Base-by-base conservation (phyloP, 2,797 vertebrate species). In the Chrysocyon brachyurus region DNA sequence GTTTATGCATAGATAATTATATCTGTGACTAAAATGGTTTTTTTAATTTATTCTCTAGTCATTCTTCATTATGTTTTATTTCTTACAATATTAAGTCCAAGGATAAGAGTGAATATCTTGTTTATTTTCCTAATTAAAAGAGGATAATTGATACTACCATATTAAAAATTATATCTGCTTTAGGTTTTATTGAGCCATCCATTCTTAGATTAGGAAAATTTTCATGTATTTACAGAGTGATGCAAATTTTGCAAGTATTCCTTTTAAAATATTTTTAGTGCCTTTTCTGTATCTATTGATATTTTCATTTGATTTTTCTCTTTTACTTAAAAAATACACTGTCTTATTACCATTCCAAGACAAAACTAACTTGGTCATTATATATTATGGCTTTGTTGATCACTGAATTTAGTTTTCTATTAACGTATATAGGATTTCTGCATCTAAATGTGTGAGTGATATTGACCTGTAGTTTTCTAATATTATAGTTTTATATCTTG, bases 251-350 rank as follows among this genome's bases (percentile, higher is more conserved):
- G 6, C 31, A 15, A 46, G n/a, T 16, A n/a, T 61, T 66, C 4
- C n/a, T 70, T 85, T 72, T 70, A 11, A 83, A 78, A 57, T 78
- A 61, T 91, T 46, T 36, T 61, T 46, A 26, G 28, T 49, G 3
- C 0, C 26, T 92, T 84, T 84, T 85, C 28, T 63, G 52, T 8
- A 92, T 54, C 36, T 91, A 22, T 54, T 72, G 59, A 91, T 31
- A 21, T 90, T 21, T 82, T 82, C 5, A 14, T 87, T 91, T 77
- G 59, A 46, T 54, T 90, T 96, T 89, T 78, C 63, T 79, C 16
- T 56, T 59, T 90, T 56, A 66, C 31, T 88, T 96, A 77, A 10
- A 36, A 68, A 87, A 49, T 49, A 22, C 61, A 56, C 70, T 54
- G 22, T 8, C 12, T 64, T 66, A 46, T 94, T 49, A 63, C 3